These are phyloP conservation scores for Plebejus melissa DNA, from an alignment of 2,888 invertebrate species.

Conservation along the genomic window DNA sequence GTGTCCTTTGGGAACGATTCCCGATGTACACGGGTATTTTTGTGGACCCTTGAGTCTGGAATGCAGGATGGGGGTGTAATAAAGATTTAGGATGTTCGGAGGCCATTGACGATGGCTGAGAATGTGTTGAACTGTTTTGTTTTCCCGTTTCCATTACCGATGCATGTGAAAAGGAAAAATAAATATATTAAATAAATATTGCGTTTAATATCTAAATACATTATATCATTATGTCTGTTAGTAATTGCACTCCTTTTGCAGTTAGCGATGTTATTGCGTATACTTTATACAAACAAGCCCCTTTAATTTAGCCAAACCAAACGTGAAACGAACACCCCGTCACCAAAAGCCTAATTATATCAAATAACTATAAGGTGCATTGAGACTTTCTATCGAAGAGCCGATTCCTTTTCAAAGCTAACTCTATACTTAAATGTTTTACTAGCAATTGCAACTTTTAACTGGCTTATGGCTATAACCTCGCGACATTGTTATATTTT, in stretches of 20 bases:
- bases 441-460: slow-evolving; percentile 26
- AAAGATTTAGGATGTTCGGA: slow-evolving; percentile 71
- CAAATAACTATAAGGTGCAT: background rate
- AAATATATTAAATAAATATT: slow-evolving; percentile 38
- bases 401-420: slow-evolving; percentile 20
- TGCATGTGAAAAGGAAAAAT: slow-evolving; percentile 69
- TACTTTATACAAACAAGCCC: background rate
- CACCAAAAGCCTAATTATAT: background rate
- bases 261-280: slow-evolving; percentile 26
- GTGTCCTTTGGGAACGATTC: slow-evolving; percentile 77
- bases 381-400: background rate
- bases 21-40: slow-evolving; percentile 87
- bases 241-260: slow-evolving; percentile 34
- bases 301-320: background rate
- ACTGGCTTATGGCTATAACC: background rate
- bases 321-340: slow-evolving; percentile 35
- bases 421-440: slow-evolving; percentile 10
- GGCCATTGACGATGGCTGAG: slow-evolving; percentile 75
- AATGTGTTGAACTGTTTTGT: slow-evolving; percentile 70
- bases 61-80: slow-evolving; percentile 75
- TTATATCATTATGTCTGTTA: slow-evolving; percentile 44
- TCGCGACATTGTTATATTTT: background rate
- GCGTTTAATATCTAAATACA: slow-evolving; percentile 34
- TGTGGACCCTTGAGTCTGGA: slow-evolving; percentile 82
- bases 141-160: slow-evolving; percentile 62